Base-by-base conservation (phyloP, 2,113 vertebrate genomes). In the Antigone vipio region DNA sequence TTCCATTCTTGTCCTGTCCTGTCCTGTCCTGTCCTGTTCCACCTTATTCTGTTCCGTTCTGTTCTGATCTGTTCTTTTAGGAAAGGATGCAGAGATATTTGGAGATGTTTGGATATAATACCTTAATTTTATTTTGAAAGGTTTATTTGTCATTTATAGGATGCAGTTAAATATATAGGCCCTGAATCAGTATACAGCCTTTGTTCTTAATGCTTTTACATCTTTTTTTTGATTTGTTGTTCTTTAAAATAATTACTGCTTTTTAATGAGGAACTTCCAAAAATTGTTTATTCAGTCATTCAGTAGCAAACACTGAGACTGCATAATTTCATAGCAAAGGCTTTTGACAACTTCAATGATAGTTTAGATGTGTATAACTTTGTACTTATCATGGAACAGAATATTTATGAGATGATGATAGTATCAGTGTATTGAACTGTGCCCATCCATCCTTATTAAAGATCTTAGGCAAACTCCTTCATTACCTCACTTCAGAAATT, bases 261-360 rank as follows among this genome's bases (percentile, higher is more conserved):
- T 87, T 93, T 53, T 83, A 90, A 92, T 87, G 38, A 96, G 77
- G 32, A 91, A 80, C 13, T 93, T 96, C 19, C 29, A 18, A 82
- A 64, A 94, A 35, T 35, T 66, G 14, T 78, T 93, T 63, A 42
- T 76, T 93, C 66, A 69, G 66, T 64, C 12, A 72, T 8, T 95
- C 56, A 67, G 34, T 9, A 81, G 27, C 56, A 44, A 72, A 71
- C 73, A 55, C 74, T 60, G 74, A 91, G 32, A 59, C 64, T 52
- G 11, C 42, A 9, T 29, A 40, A 91, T 68, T 93, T 89, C 35
- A 81, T 20, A n/a, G 62, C 8, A 32, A 49, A 81, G 18, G 14
- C 47, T 93, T 97, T 56, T 81, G 66, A 89, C 64, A 95, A 94
- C 72, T 74, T 71, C 86, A 96, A 69, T 88, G n/a, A 53, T 66